Evolutionary conservation across 1,140 invertebrate species (phyloP), one percentile per base, ranked within the genome.

Genomic region (Maniola jurtina): DNA sequence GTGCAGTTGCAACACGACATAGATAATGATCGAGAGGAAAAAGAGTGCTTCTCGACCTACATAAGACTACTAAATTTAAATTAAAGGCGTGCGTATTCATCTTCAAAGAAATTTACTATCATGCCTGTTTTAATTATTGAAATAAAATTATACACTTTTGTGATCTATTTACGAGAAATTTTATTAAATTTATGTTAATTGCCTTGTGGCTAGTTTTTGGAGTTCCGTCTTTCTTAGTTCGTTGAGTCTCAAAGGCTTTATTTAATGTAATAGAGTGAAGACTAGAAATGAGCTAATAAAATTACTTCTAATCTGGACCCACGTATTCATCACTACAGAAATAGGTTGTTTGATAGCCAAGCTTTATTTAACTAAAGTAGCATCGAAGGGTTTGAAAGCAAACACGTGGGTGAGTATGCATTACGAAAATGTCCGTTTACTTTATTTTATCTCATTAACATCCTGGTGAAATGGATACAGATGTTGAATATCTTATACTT

Each of bases 1-100:
- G 65, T 75, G 74, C 76, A 81, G 76, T 84, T 86, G 76, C 76
- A 81, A 73, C 70, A 80, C 73, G 45, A 65, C 54, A 13, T 64
- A 68, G 72, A 80, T 81, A 75, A 80, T 77, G 69, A 67, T 73
- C 67, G 48, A 75, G 59, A 25, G 64, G 60, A 57, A 74, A 77
- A 76, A 83, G 79, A 47, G 50, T 65, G 52, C 57, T 64, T 57
- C 72, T 62, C 65, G 77, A 79, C 80, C 77, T 77, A 84, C 72
- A 73, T 66, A 33, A 45, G 71, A 70, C 55, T 15, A 70, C 66
- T 78, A 77, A 79, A 73, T 81, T 74, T 73, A 66, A 68, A 77
- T 74, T 73, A 66, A 68, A 77, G 64, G 14, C 9, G 52, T 54
- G 14, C 14, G 1, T 40, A 38, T 38, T 40, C n/a, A 59, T 60